Base-by-base conservation (phyloP, 2,113 vertebrate species). In the Pleuronectes platessa region DNA sequence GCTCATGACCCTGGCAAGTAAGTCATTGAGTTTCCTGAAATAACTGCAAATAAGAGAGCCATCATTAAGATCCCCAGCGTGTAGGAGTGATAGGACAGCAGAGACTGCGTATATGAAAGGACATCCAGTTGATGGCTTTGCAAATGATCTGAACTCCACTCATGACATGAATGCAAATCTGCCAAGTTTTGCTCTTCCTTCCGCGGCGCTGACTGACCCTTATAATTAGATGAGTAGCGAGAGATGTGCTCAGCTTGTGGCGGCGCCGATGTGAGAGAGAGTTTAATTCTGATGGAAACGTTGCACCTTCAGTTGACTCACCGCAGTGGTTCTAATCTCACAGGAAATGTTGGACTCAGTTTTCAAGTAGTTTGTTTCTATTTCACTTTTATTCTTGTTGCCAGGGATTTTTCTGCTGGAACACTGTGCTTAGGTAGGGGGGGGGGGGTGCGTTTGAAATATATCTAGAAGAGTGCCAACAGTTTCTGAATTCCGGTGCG, bases 1-100 rank as follows among this genome's bases (percentile, higher is more conserved):
- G 88, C 84, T 92, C 87, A 81, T 93, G 93, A 94, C 94, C 94
- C 92, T 54, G 49, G 89, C 87, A 86, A 92, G 90, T 79, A 88
- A 92, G 93, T 93, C 90, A 85, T 76, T 86, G 87, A 91, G 90
- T 93, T 92, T 90, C 91, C 90, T 89, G 88, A 93, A 93, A 92
- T 89, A 92, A 93, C 94, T 92, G 89, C 90, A 93, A 94, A 94
- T 93, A 92, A 92, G 86, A 90, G 90, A 83, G 88, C 76, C 85
- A 63, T 93, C 89, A 92, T 93, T 92, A 93, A 91, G 86, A 90
- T 90, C 86, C 90, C 77, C 74, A 63, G 90, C 37, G 79, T 80
- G 85, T 79, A 66, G 81, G 72, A 83, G 78, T 65, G 85, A 87
- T 85, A 82, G 86, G 85, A 84, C 91, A 78, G 90, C 86, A 77